Evolutionary conservation across 2,797 vertebrate genomes (phyloP).

Genomic region (Microctenopoma stevenorrisi): DNA sequence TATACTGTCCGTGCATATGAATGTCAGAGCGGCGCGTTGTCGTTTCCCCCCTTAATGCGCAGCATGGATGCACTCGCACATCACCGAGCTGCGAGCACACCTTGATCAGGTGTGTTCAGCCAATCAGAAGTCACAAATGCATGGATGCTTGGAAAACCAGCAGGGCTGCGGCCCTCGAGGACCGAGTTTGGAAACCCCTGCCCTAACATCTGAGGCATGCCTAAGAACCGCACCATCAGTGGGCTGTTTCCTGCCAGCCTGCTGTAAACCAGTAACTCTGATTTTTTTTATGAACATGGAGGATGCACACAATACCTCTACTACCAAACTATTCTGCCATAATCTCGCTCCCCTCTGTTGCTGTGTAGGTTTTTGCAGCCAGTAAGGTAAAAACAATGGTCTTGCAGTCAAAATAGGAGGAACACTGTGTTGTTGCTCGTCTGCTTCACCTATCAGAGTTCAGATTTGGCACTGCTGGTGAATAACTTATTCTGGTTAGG

Average conservation of each 20-base stretch:
- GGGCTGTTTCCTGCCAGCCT: constrained; percentile 9
- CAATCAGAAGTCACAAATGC: too few species aligned
- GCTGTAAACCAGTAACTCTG: neutral
- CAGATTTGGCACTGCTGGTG: neutral
- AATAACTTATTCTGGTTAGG: neutral
- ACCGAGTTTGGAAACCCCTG: too few species aligned
- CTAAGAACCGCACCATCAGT: constrained; percentile 1
- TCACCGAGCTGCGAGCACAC: neutral
- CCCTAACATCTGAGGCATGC: neutral
- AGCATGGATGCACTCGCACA: neutral
- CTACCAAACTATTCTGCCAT: neutral
- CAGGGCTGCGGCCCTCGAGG: too few species aligned
- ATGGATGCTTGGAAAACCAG: too few species aligned
- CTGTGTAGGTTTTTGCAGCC: neutral
- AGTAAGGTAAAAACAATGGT: neutral
- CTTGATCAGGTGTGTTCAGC: too few species aligned
- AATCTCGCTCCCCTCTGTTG: too few species aligned
- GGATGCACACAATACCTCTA: neutral
- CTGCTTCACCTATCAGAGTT: neutral
- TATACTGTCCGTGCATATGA: fast-evolving
- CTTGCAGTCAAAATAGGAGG: constrained; percentile 4
- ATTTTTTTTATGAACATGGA: constrained; percentile 18
- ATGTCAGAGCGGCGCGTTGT: neutral
- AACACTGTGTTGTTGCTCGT: neutral
- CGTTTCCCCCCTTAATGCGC: neutral